Base-by-base conservation (phyloP, 2,888 invertebrate genomes). In the Balanococcus diminutus region DNA sequence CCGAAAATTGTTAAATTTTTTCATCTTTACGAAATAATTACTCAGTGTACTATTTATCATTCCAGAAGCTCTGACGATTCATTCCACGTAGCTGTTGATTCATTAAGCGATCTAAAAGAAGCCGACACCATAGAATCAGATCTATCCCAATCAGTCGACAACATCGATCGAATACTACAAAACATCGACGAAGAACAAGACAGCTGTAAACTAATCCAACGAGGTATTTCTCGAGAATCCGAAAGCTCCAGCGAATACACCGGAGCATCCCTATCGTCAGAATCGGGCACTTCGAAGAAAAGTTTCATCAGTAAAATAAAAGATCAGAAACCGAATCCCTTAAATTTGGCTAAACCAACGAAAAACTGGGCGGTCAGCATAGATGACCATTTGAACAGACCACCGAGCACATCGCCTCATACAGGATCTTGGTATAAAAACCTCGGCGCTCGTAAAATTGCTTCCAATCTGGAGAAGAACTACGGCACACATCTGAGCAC, bases 401-500 rank as follows among this genome's bases (percentile, higher is more conserved):
- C 6, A 36, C 28, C 56, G 2, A 83, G 31, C 61, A 19, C 51
- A 19, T 51, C 51, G 4, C 8, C 51, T 19, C 51, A 51, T 19
- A 5, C 51, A 3, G 51, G 51, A 51, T 56, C 83, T 9, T 61
- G 83, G 84, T 75, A 46, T n/a, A 72, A 72, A 56, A 61, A 82
- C 16, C 82, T 61, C 25, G 31, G 28, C 36, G 75, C 61, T 61
- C 81, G 22, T 81, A 81, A 61, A 31, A 19, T 32, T 2, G 67
- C 42, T 1, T 31, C 42, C 8, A 81, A 56, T 81, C 51, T 75
- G n/a, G 56, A 81, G n/a, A 42, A 46, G 32, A 32, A 51, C 32
- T 86, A 67, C 82, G 67, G 61, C 28, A 84, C 84, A 9, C 67
- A 32, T 81, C 81, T 67, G 1, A 96, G 96, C 86, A 95, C 94